Conservation (phyloP, 2,797 vertebrate genomes). For the Sparidentex hasta region DNA sequence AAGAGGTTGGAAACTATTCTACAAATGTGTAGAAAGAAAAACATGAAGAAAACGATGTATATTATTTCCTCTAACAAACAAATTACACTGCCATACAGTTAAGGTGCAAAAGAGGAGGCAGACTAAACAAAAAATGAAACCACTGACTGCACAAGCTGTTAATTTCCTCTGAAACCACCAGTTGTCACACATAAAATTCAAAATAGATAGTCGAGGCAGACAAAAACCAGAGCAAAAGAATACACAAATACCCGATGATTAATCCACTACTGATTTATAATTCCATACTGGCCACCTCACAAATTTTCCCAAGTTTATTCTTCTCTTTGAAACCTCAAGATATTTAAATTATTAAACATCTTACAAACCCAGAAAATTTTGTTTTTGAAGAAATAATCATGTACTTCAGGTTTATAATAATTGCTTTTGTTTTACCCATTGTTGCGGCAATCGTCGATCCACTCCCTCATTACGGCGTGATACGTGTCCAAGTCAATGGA, state of each 20-base stretch:
- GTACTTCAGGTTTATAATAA: not conserved
- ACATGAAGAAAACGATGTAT: not conserved
- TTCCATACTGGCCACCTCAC: not conserved
- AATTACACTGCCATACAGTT: no score
- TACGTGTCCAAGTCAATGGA: conserved; percentile 91
- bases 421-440: conserved; percentile 80
- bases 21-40: not conserved
- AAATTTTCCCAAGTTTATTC: not conserved
- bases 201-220: not conserved
- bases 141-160: not conserved
- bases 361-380: not conserved
- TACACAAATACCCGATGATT: not conserved
- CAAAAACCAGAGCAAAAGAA: not conserved
- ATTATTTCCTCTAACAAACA: not conserved
- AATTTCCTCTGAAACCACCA: not conserved
- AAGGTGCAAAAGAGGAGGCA: not conserved
- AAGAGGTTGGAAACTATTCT: not conserved
- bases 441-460: conserved; percentile 89
- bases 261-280: not conserved
- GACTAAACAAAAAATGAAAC: not conserved
- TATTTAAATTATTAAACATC: not conserved
- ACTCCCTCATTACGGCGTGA: conserved; percentile 90
- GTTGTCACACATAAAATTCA: not conserved
- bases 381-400: not conserved
- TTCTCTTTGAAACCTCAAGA: not conserved